Percentiles rank a stretch among this genome's conserved stretches.
These are phyloP conservation scores for Caranx melampygus DNA, from an alignment of 2,113 vertebrate genomes.

Conservation along the genomic window DNA sequence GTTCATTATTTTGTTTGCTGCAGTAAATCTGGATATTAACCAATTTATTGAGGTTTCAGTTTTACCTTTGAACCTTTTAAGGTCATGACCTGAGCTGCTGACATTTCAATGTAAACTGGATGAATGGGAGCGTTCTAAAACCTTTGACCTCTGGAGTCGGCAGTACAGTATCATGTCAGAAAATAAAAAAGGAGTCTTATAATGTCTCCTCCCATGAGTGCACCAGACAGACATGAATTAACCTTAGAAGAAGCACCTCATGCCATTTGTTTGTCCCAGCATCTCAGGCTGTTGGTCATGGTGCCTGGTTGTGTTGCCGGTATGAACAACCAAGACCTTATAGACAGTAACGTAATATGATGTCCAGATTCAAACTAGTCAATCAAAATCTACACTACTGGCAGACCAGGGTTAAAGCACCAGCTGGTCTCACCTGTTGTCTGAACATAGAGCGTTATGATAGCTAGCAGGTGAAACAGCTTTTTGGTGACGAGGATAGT, in stretches of 20 bases:
- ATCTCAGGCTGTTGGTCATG: no score
- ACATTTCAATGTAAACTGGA: no score
- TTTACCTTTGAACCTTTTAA: no score
- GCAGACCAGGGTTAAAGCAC: background rate
- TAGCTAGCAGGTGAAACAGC: slow-evolving; percentile 8
- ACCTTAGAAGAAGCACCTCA: background rate
- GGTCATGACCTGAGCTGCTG: no score
- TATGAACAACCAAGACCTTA: background rate
- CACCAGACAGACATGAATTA: background rate
- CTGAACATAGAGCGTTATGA: slow-evolving; percentile 7
- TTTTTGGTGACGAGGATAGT: slow-evolving; percentile 33
- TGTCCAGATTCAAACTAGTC: background rate
- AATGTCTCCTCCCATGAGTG: background rate
- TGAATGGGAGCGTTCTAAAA: no score
- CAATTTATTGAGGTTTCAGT: no score
- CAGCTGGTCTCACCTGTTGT: background rate
- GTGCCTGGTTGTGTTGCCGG: no score
- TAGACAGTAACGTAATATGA: background rate
- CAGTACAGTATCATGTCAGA: no score
- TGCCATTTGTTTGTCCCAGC: slow-evolving; percentile 4
- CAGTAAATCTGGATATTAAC: no score
- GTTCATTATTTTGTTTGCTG: no score
- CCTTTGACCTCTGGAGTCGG: no score
- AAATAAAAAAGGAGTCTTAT: background rate
- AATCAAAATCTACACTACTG: background rate